phyloP scores from a whole-genome alignment of 2,797 vertebrate genomes.

The Halcyon leucocephala region DNA sequence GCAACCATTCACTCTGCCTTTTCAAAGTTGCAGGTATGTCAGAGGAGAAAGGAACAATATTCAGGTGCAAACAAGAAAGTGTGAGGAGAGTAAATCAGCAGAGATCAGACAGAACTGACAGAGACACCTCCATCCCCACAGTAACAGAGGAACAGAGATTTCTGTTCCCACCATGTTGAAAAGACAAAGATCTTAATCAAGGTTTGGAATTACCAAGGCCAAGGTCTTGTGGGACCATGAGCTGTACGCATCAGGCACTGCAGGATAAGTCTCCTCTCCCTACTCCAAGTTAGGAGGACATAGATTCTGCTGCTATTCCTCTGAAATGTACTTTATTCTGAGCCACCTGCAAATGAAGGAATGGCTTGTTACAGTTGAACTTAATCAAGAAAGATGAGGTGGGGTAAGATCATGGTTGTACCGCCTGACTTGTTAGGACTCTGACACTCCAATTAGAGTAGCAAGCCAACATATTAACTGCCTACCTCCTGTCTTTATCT shows the following conservation, averaged over 20 bases:
- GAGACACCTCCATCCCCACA: accelerated
- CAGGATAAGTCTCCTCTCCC: neutral
- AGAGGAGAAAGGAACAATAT: neutral
- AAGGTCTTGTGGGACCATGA: neutral
- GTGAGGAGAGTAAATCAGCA: neutral
- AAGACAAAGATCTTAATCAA: neutral
- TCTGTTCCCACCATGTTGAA: neutral
- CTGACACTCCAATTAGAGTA: neutral
- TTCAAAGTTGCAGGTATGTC: neutral
- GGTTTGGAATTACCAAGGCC: neutral
- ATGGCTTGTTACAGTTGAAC: neutral
- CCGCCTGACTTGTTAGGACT: neutral
- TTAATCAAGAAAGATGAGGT: neutral
- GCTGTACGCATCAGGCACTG: neutral
- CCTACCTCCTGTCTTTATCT: neutral
- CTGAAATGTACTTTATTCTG: neutral
- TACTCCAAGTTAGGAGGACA: neutral
- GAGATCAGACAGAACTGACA: neutral
- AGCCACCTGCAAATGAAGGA: neutral
- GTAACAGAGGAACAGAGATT: neutral
- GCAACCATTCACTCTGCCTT: neutral
- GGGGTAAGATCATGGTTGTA: neutral
- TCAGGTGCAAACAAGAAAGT: neutral
- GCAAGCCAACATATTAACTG: neutral
- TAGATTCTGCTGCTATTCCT: neutral